phyloP scores from a whole-genome alignment of 2,888 invertebrate species.

The Desoria tigrina region DNA sequence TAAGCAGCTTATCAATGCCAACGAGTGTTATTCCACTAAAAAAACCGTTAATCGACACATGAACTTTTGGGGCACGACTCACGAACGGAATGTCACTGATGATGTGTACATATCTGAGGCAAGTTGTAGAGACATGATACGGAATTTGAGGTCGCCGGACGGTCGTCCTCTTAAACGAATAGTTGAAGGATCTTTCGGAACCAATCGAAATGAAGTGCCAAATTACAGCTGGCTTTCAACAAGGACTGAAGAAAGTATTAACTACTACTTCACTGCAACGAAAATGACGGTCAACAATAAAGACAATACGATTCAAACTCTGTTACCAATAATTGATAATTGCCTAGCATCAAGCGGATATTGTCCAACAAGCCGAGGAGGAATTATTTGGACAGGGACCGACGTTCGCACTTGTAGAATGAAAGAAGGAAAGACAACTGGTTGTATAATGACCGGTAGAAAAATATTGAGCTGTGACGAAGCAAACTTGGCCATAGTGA shows the following conservation, averaged over 20 bases:
- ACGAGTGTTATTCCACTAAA: neutral
- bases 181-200: conserved; percentile 12
- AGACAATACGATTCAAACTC: neutral
- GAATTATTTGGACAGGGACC: neutral
- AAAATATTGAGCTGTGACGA: conserved; percentile 13
- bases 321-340: neutral
- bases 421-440: conserved; percentile 10
- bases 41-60: neutral
- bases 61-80: neutral
- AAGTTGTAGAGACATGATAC: conserved; percentile 7
- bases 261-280: conserved; percentile 6
- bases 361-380: conserved; percentile 11
- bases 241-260: conserved; percentile 1
- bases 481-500: conserved; percentile 11
- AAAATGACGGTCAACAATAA: conserved; percentile 3
- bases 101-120: neutral
- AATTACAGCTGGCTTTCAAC: neutral
- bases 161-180: neutral
- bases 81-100: neutral
- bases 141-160: neutral
- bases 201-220: neutral
- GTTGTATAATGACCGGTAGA: conserved; percentile 13
- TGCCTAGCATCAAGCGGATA: neutral
- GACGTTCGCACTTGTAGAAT: conserved; percentile 6
- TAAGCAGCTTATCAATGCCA: neutral